Evolutionary conservation across 2,888 invertebrate species (phyloP), one percentile per base, ranked within the genome.

Genomic region (Rotaria sp.): DNA sequence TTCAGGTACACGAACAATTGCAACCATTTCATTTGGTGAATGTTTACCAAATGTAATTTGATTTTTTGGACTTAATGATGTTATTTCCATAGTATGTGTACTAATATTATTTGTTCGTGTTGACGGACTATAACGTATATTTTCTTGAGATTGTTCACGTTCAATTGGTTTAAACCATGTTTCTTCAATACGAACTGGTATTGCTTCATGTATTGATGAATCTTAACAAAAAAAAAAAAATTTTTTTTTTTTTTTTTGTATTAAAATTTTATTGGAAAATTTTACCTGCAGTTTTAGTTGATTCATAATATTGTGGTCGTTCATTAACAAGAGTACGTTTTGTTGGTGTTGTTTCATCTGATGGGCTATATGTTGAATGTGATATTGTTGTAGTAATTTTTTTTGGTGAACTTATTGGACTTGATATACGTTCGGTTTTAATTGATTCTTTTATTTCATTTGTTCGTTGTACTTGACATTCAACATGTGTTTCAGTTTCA

Each of bases 11-110:
- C 75, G 57, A 18, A 86, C 85, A 74, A 85, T 59, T 48, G 86
- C 86, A n/a, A 86, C 75, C 15, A 86, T 86, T 55, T 86, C 86
- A 41, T 86, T 86, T 18, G 85, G 74, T 35, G 85, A 67, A 84
- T 85, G 52, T 52, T 86, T 85, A 48, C 75, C 85, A 80, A 86
- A 86, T 35, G 85, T 85, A 38, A 86, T 38, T 55, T 85, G 50
- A 59, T 15, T 59, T 26, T 48, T 21, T 21, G 85, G n/a, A 24
- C 35, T 38, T 26, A 80, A n/a, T 41, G 45, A 45, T 80, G 80
- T 80, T 18, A 80, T 13, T 80, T 80, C 41, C 5, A 41, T 5
- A 4, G n/a, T 15, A 80, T 21, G 5, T 45, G 80, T 26, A 80
- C 4, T 45, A 35, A n/a, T 0, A n/a, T 7, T 45, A 26, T 45